Evolutionary conservation across 2,113 vertebrate species (phyloP).

Genomic region (Neoarius graeffei): DNA sequence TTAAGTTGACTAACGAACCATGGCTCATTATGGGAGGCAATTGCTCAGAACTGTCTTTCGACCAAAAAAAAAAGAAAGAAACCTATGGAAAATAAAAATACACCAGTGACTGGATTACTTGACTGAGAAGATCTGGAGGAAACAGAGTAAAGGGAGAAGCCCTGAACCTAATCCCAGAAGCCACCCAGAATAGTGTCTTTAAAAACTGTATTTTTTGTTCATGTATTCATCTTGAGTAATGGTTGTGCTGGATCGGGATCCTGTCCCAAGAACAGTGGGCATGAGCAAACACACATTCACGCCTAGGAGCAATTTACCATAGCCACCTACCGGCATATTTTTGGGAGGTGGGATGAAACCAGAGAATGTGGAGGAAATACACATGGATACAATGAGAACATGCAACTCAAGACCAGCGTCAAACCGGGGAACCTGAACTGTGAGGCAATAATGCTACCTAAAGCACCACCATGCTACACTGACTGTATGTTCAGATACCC

Average conservation of each 20-base stretch:
- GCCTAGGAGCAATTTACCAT: neutral
- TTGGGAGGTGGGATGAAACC: neutral
- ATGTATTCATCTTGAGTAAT: neutral
- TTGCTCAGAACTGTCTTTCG: conserved; percentile 90
- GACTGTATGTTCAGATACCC: neutral
- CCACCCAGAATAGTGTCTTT: neutral
- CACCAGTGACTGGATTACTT: conserved; percentile 75
- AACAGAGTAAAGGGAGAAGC: neutral
- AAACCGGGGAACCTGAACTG: neutral
- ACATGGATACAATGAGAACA: neutral
- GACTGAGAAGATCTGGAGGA: neutral
- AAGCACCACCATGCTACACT: neutral
- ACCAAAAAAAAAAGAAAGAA: conserved; percentile 88
- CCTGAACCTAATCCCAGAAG: neutral
- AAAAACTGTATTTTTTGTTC: neutral
- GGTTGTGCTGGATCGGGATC: neutral
- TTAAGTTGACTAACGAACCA: conserved; percentile 94
- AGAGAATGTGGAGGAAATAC: neutral
- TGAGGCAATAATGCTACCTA: neutral
- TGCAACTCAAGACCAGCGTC: neutral
- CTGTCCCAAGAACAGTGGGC: neutral
- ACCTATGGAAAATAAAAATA: conserved; percentile 78
- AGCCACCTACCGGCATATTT: neutral
- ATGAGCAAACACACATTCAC: neutral
- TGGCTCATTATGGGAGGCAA: conserved; percentile 93